Base-by-base conservation (phyloP, 2,797 vertebrate genomes). In the Halcyon chelicuti region DNA sequence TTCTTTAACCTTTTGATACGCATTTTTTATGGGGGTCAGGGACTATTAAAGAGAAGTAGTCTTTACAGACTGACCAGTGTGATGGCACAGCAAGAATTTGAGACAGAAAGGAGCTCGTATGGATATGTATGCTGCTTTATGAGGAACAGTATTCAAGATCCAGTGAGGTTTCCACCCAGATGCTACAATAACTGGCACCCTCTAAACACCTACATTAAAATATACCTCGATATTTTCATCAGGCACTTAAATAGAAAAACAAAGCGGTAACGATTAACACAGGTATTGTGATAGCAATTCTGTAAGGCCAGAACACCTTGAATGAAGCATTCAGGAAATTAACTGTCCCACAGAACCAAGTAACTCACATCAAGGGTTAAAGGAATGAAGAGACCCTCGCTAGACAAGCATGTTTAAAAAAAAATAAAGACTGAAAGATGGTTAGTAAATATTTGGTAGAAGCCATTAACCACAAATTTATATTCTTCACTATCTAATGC, bases 211-310 rank as follows among this genome's bases (percentile, higher is more conserved):
- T 75, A 78, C 79, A 66, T n/a, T 83, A 94, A 94, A 91, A 94
- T 75, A 95, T 40, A 94, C 58, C 62, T 91, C 35, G 0, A 5
- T 90, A 90, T 81, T 83, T 95, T 86, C 47, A 94, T 94, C 95
- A 97, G 96, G 96, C 95, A 97, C 96, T 97, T 97, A 44, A 96
- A 89, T 88, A 95, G 87, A 66, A 95, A 87, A 86, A 81, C n/a
- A 87, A 86, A 91, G 70, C 31, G 84, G 82, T 62, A 87, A 86
- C 68, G 78, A 46, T 88, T 39, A 93, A 90, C 79, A 80, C 5
- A 12, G 25, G 35, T 72, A 85, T 39, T 58, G 35, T 68, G 39
- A 86, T 1, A 88, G 15, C 51, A 86, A 61, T 66, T 90, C 76
- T 93, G 42, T 92, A 95, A 88, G 71, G 73, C 73, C 71, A 87